Evolutionary conservation across 2,888 invertebrate species (phyloP).

Genomic region (Acronicta aceris): DNA sequence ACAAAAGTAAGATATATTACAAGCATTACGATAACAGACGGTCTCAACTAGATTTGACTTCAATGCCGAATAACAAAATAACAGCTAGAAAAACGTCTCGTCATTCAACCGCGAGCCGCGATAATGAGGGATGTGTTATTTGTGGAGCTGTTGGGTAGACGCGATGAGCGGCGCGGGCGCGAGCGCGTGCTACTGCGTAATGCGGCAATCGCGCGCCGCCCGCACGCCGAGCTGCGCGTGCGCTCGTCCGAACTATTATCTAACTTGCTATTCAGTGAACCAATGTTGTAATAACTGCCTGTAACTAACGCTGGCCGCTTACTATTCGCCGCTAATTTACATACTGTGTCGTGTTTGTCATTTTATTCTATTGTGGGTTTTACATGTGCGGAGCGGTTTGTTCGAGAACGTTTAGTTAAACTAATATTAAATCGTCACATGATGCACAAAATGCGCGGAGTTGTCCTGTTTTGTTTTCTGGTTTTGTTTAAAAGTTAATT

Average conservation of each 20-base stretch:
- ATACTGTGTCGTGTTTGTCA: constrained; percentile 33
- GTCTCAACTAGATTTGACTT: constrained; percentile 31
- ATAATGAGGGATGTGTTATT: constrained; percentile 27
- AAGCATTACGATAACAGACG: constrained; percentile 23
- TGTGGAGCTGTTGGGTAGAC: constrained; percentile 12
- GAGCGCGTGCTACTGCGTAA: background rate
- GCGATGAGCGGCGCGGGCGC: constrained; percentile 18
- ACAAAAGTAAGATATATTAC: background rate
- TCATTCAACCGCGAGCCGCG: constrained; percentile 15
- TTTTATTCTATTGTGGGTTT: constrained; percentile 38
- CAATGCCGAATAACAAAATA: constrained; percentile 47
- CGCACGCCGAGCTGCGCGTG: constrained; percentile 1
- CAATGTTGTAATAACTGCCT: constrained; percentile 19
- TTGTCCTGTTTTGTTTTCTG: background rate
- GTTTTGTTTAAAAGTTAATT: background rate
- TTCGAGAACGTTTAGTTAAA: constrained; percentile 25
- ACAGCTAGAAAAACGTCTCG: constrained; percentile 13
- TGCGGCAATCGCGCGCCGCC: background rate
- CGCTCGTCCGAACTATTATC: constrained; percentile 5
- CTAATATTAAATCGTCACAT: constrained; percentile 9
- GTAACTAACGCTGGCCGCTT: constrained; percentile 31
- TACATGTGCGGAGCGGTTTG: constrained; percentile 20
- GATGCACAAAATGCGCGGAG: background rate
- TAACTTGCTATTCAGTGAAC: constrained; percentile 18
- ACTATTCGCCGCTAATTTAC: constrained; percentile 43